Base-by-base conservation (phyloP, 2,797 vertebrate species). In the Rhinichthys osculus region DNA sequence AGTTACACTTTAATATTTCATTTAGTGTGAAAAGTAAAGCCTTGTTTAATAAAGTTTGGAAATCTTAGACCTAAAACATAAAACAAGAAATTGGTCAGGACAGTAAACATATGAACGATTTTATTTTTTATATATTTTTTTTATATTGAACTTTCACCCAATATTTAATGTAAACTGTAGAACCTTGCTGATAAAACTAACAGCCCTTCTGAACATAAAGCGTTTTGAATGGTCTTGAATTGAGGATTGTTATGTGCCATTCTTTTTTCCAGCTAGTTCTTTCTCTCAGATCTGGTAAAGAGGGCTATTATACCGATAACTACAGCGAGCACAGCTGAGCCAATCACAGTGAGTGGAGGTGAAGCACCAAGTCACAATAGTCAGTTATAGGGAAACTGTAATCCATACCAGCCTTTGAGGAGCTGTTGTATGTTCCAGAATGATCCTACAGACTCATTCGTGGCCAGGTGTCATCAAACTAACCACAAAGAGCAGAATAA, bases 381-480 rank as follows among this genome's bases (percentile, higher is more conserved):
- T 95, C 93, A 93, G 94, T 93, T 96, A 95, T 96, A 94, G 95
- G 95, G 94, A 94, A 80, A 86, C 14, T 91, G 92, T 93, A 95
- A 96, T 96, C 95, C 94, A 95, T 96, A 95, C 95, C 95, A 95
- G 95, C 94, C 57, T 95, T 96, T 95, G 95, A 95, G 95, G 95
- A 93, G 90, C 95, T 92, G 95, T 94, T 93, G 93, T 95, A 93
- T 94, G 95, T 94, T 95, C 95, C 96, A 95, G 95, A 94, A 94
- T 94, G 93, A 95, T 95, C 93, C 94, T 95, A 93, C 95, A 95
- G 95, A 94, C 94, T 94, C 92, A 93, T 94, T 93, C 91, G 94
- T 95, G 93, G 92, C 92, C 95, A 94, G 94, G 94, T 95, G 86
- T 87, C 73, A 94, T 95, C 94, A 94, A 94, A 92, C 93, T 95